Evolutionary conservation across 2,888 invertebrate species (phyloP), one percentile per base, ranked within the genome.

Genomic region (Dryadula phaetusa): DNA sequence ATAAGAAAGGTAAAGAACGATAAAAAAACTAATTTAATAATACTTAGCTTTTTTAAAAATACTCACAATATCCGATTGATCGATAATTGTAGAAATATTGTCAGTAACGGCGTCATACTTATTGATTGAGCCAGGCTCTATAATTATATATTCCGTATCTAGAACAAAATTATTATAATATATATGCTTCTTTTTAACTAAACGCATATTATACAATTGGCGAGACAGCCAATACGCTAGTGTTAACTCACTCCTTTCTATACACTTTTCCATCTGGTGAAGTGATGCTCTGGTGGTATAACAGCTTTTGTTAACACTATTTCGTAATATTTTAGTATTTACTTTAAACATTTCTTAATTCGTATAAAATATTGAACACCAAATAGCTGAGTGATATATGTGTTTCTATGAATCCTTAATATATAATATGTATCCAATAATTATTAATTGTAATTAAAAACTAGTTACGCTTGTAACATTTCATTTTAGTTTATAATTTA

Each of bases 41-140:
- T n/a, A n/a, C n/a, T n/a, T n/a, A n/a, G n/a, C n/a, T n/a, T n/a
- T n/a, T n/a, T n/a, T n/a, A 52, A 28, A 16, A 16, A 7, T 64
- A 67, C 87, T 85, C 79, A 92, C 92, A 81, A 90, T 72, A 65
- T 87, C 88, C 5, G 69, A 70, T 40, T 85, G 80, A 70, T 82
- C 78, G 8, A 92, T 69, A 40, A 90, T 69, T 2, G 81, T 80
- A 12, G 72, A 70, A 28, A 77, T 77, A 16, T 72, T 77, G 61
- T 83, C 82, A 0, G 73, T 74, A 3, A 66, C 65, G 0, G 83
- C 89, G 56, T 91, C 77, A 70, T 84, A 86, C 75, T 86, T 90
- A 73, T 79, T 80, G 12, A 88, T 88, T 1, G 73, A 66, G 6
- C 77, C 78, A 3, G 80, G 79, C 63, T 91, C 88, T 70, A 78